phyloP scores from a whole-genome alignment of 2,113 vertebrate species.

The Scortum barcoo region DNA sequence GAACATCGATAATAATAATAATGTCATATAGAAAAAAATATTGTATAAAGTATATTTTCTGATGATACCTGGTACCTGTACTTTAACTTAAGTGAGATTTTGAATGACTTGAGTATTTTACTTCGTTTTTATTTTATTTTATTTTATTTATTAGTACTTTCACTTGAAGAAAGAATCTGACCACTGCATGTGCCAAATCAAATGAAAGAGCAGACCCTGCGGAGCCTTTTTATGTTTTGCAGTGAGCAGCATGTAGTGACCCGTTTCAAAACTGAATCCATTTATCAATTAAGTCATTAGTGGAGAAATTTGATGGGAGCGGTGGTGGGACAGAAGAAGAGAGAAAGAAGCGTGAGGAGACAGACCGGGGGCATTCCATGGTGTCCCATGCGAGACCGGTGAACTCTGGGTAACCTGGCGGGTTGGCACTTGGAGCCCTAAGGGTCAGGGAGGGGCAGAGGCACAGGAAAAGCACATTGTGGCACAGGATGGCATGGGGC shows the following conservation, averaged over 20 bases:
- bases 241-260: conserved; percentile 30
- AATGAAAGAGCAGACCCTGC: conserved; percentile 6
- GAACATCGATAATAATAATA: neutral
- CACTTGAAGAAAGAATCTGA: neutral
- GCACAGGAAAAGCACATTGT: conserved; percentile 35
- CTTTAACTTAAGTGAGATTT: neutral
- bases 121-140: no score
- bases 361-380: conserved; percentile 40
- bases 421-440: conserved; percentile 48
- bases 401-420: conserved; percentile 75
- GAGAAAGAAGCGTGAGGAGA: conserved; percentile 22
- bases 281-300: conserved; percentile 68
- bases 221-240: conserved; percentile 11
- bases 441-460: conserved; percentile 42
- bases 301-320: conserved; percentile 53
- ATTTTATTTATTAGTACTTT: neutral
- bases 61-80: no score
- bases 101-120: neutral
- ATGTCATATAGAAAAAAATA: neutral
- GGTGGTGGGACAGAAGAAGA: conserved; percentile 17
- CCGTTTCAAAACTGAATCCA: conserved; percentile 58
- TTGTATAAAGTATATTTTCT: neutral
- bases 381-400: conserved; percentile 61
- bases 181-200: neutral
- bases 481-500: conserved; percentile 53